phyloP scores from a whole-genome alignment of 2,113 vertebrate species.

The Notothenia coriiceps region DNA sequence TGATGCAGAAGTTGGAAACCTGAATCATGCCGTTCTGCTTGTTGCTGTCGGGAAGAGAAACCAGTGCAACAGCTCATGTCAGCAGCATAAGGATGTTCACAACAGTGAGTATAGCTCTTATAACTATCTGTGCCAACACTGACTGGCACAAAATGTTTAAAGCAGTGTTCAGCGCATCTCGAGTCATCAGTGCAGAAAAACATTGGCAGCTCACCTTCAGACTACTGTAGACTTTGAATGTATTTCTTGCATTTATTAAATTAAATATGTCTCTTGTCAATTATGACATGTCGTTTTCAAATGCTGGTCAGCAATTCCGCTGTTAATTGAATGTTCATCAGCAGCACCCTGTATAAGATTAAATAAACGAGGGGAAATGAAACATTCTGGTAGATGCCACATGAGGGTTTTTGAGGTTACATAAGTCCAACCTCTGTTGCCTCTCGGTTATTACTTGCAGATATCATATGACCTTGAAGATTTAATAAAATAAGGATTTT shows the following conservation, averaged over 20 bases:
- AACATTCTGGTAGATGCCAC: not conserved
- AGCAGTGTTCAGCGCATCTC: conserved; percentile 23
- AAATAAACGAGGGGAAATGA: not conserved
- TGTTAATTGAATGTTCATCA: not conserved
- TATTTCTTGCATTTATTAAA: not conserved
- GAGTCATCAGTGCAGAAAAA: conserved; percentile 10
- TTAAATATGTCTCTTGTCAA: not conserved
- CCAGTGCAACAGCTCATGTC: conserved; percentile 36
- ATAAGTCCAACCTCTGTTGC: not conserved
- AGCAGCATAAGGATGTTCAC: conserved; percentile 40
- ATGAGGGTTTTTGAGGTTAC: not conserved
- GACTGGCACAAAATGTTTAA: conserved; percentile 33
- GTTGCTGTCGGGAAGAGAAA: conserved; percentile 61
- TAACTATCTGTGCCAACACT: conserved; percentile 16
- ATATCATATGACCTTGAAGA: not conserved
- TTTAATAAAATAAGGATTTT: too few relatives aligned
- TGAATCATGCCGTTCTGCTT: conserved; percentile 72
- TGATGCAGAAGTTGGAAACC: conserved; percentile 66
- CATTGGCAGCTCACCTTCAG: not conserved
- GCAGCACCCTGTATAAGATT: not conserved
- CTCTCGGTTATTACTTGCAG: not conserved
- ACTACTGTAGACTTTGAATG: not conserved
- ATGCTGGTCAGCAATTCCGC: not conserved
- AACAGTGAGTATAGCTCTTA: conserved; percentile 31
- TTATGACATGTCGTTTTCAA: not conserved